Evolutionary conservation across 2,113 vertebrate species (phyloP).

Genomic region (Saccopteryx bilineata): DNA sequence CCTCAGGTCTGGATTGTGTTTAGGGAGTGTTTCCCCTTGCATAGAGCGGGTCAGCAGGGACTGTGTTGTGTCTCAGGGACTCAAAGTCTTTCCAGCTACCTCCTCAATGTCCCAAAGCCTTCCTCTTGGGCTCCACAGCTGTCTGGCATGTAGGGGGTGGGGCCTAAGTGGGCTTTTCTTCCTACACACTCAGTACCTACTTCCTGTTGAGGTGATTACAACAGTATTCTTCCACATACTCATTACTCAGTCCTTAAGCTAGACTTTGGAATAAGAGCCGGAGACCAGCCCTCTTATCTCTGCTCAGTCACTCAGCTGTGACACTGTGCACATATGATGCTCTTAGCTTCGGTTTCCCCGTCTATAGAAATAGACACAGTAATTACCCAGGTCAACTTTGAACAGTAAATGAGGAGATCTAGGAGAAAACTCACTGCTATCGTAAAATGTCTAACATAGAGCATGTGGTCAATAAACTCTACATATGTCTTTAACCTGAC

Average conservation of each 20-base stretch:
- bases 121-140: not conserved
- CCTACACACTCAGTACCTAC: not conserved
- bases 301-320: not conserved
- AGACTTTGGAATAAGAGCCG: not conserved
- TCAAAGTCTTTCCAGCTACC: not conserved
- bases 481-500: slow-evolving; percentile 22
- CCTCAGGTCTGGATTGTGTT: not conserved
- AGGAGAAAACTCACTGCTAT: not conserved
- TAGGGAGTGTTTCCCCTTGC: not conserved
- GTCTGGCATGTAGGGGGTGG: not conserved
- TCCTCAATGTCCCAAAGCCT: not conserved
- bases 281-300: not conserved
- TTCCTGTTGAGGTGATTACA: not conserved
- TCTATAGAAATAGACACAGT: not conserved
- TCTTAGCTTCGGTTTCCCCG: not conserved
- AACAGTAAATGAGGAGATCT: slow-evolving; percentile 19
- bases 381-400: not conserved
- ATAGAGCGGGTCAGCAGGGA: not conserved
- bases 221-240: not conserved
- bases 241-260: not conserved
- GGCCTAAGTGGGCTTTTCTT: not conserved
- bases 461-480: slow-evolving; percentile 15
- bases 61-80: not conserved
- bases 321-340: not conserved
- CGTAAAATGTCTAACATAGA: not conserved